Evolutionary conservation across 2,113 vertebrate genomes (phyloP), one percentile per base, ranked within the genome.

Genomic region (Mobula birostris): DNA sequence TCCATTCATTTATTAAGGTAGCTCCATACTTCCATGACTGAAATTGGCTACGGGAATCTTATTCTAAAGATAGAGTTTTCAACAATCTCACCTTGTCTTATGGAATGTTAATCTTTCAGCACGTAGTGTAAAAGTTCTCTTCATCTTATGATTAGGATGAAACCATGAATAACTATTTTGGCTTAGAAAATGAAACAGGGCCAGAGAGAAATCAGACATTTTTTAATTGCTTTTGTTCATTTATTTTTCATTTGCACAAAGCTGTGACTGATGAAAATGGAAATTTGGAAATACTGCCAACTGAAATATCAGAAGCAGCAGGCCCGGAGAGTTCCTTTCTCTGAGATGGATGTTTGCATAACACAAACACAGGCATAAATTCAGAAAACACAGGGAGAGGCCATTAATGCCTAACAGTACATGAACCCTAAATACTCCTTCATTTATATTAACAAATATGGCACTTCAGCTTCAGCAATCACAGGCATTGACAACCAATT

Each of bases 151-250:
- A 8, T 29, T 87, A 9, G 27, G 56, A 56, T 29, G 21, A 24
- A 87, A 48, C 5, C 90, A 48, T 6, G 0, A 0, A 90, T 32
- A 90, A 90, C 87, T 90, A 63, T 76, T 74, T 93, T 14, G 68
- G 48, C 24, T 76, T 93, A 40, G 68, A 93, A 93, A 24, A 21
- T 74, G 24, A 76, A 74, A 92, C 40, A 29, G 21, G 21, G 21
- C 72, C 68, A 72, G 58, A n/a, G 17, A 92, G 15, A n/a, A 91
- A 70, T 91, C 90, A 92, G 70, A 40, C 91, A 56, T 72, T 68
- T 40, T 93, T 27, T 48, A 21, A 40, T 8, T 27, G 32, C 17
- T 91, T 91, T 93, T 29, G 68, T 7, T 76, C 56, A 48, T 74
- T 48, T 93, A 56, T 11, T 92, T 72, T 93, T 93, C 36, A 93